Conservation (phyloP, 2,797 vertebrate genomes). For the Myripristis murdjan region DNA sequence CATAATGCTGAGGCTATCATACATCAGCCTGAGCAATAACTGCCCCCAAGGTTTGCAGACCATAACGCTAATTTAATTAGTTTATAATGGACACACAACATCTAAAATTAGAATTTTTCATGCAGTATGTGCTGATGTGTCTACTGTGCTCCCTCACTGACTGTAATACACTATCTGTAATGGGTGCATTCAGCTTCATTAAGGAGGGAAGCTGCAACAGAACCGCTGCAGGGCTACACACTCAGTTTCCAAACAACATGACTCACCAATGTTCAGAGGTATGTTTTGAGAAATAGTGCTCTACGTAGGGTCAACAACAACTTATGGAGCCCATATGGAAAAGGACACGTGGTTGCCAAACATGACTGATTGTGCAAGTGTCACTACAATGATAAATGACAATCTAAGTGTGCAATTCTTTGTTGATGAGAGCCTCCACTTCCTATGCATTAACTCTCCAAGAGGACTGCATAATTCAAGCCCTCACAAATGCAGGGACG, state of each 20-base stretch:
- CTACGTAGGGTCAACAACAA: conserved; percentile 18
- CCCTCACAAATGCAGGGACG: not conserved
- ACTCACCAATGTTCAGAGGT: conserved; percentile 54
- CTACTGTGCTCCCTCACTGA: conserved; percentile 2
- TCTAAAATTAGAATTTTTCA: conserved; percentile 13
- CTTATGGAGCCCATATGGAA: conserved; percentile 5
- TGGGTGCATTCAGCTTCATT: conserved; percentile 38
- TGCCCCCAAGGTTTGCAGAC: conserved; percentile 1
- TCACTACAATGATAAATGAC: conserved; percentile 4
- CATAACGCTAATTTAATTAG: conserved; percentile 38
- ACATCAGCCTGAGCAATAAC: conserved; percentile 37
- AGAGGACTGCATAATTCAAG: not conserved
- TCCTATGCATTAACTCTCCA: not conserved
- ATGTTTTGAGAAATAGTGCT: conserved; percentile 35
- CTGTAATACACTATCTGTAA: not conserved
- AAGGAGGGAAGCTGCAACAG: conserved; percentile 39
- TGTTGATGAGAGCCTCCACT: conserved; percentile 7
- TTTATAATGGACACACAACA: conserved; percentile 28
- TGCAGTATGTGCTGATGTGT: conserved; percentile 28
- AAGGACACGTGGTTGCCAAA: conserved; percentile 16
- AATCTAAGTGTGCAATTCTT: conserved; percentile 23
- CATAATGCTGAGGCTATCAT: not conserved
- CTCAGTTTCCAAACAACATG: conserved; percentile 54
- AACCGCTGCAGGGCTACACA: conserved; percentile 18
- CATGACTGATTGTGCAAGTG: not conserved